Percentiles rank a stretch among this genome's conserved stretches.
These are phyloP conservation scores for Syngnathus floridae DNA, from an alignment of 2,113 vertebrate genomes.

Conservation along the genomic window DNA sequence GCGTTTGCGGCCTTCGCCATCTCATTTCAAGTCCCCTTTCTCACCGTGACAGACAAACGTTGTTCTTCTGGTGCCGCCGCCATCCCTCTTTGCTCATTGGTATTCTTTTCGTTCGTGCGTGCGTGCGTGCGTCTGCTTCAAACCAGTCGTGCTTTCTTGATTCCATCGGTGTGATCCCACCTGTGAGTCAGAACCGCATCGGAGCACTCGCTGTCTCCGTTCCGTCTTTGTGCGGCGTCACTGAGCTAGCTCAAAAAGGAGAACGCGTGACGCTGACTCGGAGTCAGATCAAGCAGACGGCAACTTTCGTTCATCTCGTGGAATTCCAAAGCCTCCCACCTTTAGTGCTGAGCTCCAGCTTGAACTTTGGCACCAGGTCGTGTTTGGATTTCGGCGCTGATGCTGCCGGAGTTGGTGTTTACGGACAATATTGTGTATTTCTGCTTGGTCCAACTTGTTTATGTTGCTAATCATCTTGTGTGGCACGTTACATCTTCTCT, in stretches of 20 bases:
- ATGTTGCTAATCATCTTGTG: not conserved
- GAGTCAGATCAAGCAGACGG: constrained; percentile 65
- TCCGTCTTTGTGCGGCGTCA: constrained; percentile 49
- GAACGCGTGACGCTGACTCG: constrained; percentile 68
- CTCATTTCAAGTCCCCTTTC: constrained; percentile 11
- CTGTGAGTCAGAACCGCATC: constrained; percentile 32
- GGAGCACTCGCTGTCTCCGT: constrained; percentile 33
- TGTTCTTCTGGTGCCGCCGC: constrained; percentile 26
- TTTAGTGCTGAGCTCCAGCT: constrained; percentile 72
- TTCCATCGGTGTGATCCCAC: constrained; percentile 24
- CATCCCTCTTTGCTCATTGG: constrained; percentile 32
- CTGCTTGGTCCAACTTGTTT: not conserved
- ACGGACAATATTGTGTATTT: not conserved
- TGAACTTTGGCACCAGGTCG: constrained; percentile 66
- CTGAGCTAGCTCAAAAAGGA: constrained; percentile 45
- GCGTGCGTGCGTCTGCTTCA: constrained; percentile 12
- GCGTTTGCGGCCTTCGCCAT: constrained; percentile 4
- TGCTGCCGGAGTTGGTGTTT: not conserved
- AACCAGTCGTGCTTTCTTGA: constrained; percentile 17
- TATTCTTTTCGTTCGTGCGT: not conserved
- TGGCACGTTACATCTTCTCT: not conserved
- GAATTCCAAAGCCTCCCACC: constrained; percentile 66
- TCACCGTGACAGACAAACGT: constrained; percentile 32
- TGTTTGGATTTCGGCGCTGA: constrained; percentile 63
- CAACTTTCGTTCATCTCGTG: constrained; percentile 75